Evolutionary conservation across 2,888 invertebrate species (phyloP).

Genomic region (Gasteruption jaculator): DNA sequence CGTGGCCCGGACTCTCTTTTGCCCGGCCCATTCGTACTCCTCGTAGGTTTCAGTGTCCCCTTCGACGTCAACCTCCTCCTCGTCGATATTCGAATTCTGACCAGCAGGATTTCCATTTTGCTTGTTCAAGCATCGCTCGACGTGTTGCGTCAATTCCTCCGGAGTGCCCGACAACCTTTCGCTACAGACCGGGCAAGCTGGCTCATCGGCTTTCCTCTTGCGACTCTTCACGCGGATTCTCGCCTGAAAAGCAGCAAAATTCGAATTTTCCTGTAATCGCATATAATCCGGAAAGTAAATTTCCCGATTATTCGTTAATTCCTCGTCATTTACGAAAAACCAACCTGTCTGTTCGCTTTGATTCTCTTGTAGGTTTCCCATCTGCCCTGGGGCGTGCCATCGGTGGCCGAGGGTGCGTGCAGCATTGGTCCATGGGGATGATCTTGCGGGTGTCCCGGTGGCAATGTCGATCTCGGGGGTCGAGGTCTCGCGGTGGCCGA

Average conservation of each 20-base stretch:
- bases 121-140: conserved; percentile 64
- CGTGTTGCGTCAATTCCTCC: conserved; percentile 69
- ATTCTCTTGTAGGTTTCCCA: conserved; percentile 76
- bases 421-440: conserved; percentile 44
- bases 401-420: conserved; percentile 50
- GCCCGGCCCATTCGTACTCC: conserved; percentile 91
- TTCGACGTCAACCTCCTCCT: conserved; percentile 80
- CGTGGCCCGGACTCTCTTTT: conserved; percentile 72
- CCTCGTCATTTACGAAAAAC: conserved; percentile 53
- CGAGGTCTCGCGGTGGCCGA: conserved; percentile 42
- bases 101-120: conserved; percentile 68
- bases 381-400: conserved; percentile 57
- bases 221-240: conserved; percentile 59
- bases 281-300: no score
- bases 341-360: conserved; percentile 67
- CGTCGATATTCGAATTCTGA: conserved; percentile 59
- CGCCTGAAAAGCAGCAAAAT: conserved; percentile 43
- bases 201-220: conserved; percentile 63
- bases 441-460: conserved; percentile 41
- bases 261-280: conserved; percentile 9
- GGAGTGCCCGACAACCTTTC: conserved; percentile 60
- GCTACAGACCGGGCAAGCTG: conserved; percentile 80
- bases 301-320: no score
- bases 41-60: conserved; percentile 63
- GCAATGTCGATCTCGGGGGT: conserved; percentile 48